Percentiles rank a stretch among this genome's conserved stretches.
Evolutionary conservation across 2,113 vertebrate genomes (phyloP).

Genomic region (Ptilonorhynchus violaceus): DNA sequence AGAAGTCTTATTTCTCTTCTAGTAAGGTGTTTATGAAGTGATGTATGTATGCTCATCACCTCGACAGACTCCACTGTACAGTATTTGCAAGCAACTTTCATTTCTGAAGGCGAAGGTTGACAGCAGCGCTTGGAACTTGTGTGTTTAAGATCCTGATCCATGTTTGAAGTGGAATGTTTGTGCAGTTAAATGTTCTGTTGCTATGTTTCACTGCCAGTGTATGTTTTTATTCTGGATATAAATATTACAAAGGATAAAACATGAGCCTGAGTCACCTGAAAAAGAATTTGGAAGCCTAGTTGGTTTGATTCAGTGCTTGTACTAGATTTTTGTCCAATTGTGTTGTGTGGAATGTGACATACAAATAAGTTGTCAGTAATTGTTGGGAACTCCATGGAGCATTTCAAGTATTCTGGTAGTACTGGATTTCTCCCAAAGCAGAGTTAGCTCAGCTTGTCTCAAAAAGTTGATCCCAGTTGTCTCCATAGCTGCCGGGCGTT

Average conservation of each 20-base stretch:
- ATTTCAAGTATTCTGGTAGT: background rate
- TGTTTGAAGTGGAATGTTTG: background rate
- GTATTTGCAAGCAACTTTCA: background rate
- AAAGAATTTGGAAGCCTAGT: background rate
- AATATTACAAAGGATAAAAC: background rate
- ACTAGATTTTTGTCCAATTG: background rate
- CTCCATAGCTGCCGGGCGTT: background rate
- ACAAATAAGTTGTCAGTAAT: background rate
- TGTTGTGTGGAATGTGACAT: background rate
- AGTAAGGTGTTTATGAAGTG: background rate
- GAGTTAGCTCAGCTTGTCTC: background rate
- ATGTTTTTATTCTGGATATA: conserved; percentile 17
- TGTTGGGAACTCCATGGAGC: background rate
- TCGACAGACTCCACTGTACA: background rate
- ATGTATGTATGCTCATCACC: accelerated
- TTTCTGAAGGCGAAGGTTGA: background rate
- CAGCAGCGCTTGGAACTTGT: background rate
- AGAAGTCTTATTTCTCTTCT: conserved; percentile 11
- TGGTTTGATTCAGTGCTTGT: background rate
- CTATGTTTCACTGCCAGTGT: conserved; percentile 19
- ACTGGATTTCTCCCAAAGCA: background rate
- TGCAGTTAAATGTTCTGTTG: conserved; percentile 28
- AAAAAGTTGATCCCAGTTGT: background rate
- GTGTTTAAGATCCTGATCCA: background rate
- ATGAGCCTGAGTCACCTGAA: conserved; percentile 16